Base-by-base conservation (phyloP, 2,113 vertebrate genomes). In the Vidua macroura region DNA sequence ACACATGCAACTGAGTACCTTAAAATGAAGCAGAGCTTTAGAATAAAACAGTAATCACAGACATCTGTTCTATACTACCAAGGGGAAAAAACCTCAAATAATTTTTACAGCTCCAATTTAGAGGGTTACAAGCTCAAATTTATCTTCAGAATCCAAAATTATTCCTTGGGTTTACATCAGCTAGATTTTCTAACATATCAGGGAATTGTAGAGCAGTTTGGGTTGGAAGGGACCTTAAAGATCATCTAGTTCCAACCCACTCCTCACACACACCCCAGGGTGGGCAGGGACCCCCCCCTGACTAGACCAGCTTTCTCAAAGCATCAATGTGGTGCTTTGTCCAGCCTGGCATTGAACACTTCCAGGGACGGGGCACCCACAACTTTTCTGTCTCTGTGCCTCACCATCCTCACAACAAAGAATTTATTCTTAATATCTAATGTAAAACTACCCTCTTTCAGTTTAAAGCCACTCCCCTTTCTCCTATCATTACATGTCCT, bases 111-210 rank as follows among this genome's bases (percentile, higher is more conserved):
- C 35, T 85, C 41, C 3, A 56, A 10, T 92, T 88, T 75, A 95
- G 67, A 85, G 10, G 9, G 6, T 69, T 93, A 53, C 44, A 74
- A 86, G 83, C 46, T 92, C 49, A 85, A 87, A 78, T 72, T 86
- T 68, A 95, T 80, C 48, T 90, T 84, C 53, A 70, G 84, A 93
- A 79, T 49, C 33, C 55, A 83, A 74, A 96, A 68, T 74, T 46
- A 78, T 58, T 79, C 43, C 46, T 76, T 43, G 53, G 19, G 25
- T 89, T 95, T 88, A 41, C 18, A 78, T 55, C 33, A 79, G 23
- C 39, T 60, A 69, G 21, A 31, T 31, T 68, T 66, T 82, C 18
- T 69, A 68, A 44, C 37, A 67, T 20, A 76, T n/a, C 8, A 83
- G 31, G 35, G 21, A 55, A 49, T 27, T 22, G 48, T 5, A 49